Percentiles rank a stretch among this genome's conserved stretches.
Conservation (phyloP, 2,888 invertebrate species). For the Drosophila heteroneura region DNA sequence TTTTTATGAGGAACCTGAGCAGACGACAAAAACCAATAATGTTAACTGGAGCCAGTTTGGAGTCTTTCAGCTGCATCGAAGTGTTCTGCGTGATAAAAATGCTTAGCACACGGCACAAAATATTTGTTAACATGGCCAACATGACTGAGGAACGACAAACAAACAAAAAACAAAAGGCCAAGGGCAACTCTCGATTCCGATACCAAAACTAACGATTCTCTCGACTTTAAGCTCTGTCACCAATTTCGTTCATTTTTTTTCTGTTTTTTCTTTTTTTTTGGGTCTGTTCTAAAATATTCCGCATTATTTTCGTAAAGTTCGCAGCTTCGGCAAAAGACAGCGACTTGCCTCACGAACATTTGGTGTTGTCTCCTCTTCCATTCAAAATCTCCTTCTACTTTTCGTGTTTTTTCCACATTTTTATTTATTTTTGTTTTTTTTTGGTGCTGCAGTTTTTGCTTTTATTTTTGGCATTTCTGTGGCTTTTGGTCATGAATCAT, state of each 20-base stretch:
- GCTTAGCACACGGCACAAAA: slow-evolving; percentile 73
- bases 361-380: slow-evolving; percentile 70
- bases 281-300: slow-evolving; percentile 65
- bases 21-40: slow-evolving; percentile 38
- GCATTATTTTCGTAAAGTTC: slow-evolving; percentile 65
- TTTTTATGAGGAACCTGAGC: slow-evolving; percentile 66
- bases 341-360: slow-evolving; percentile 71
- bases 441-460: slow-evolving; percentile 66
- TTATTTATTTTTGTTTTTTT: slow-evolving; percentile 7
- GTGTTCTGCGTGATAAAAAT: slow-evolving; percentile 75
- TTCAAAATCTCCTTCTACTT: slow-evolving; percentile 36
- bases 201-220: slow-evolving; percentile 30
- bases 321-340: slow-evolving; percentile 57
- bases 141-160: slow-evolving; percentile 50
- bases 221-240: slow-evolving; percentile 24
- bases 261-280: slow-evolving; percentile 9
- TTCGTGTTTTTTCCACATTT: slow-evolving; percentile 7
- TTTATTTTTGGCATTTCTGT: slow-evolving; percentile 78
- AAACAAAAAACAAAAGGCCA: slow-evolving; percentile 27
- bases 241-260: slow-evolving; percentile 18
- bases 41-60: slow-evolving; percentile 49
- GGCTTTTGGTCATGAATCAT: slow-evolving; percentile 81
- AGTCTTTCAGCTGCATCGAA: slow-evolving; percentile 31
- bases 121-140: slow-evolving; percentile 78
- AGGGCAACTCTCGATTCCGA: slow-evolving; percentile 46